phyloP scores from a whole-genome alignment of 2,888 invertebrate genomes.

The Drosophila phalerata region DNA sequence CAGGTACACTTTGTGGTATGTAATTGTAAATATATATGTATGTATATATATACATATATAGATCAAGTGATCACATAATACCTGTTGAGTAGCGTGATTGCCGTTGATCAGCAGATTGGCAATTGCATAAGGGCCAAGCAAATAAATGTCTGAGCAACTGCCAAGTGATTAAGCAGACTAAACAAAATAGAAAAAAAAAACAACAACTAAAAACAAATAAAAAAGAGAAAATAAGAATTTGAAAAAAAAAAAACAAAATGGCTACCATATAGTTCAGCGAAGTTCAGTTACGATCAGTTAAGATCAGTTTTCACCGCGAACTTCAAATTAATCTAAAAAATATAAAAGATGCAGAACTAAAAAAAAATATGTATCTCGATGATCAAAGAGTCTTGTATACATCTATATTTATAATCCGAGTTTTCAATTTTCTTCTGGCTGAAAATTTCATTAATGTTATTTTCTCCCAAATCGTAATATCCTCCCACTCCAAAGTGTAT shows the following conservation, averaged over 20 bases:
- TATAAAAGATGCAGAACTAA: not conserved
- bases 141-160: slow-evolving; percentile 39
- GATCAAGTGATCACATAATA: slow-evolving; percentile 49
- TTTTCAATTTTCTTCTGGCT: too few species aligned
- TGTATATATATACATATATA: not conserved
- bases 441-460: too few species aligned
- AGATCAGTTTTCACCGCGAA: not conserved
- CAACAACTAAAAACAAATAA: not conserved
- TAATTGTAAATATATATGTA: not conserved
- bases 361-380: not conserved
- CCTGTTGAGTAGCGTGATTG: slow-evolving; percentile 56
- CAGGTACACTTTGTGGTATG: not conserved
- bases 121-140: slow-evolving; percentile 54
- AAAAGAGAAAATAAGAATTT: not conserved
- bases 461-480: not conserved
- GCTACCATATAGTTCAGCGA: not conserved
- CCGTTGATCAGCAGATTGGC: slow-evolving; percentile 55
- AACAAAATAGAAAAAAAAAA: slow-evolving; percentile 18
- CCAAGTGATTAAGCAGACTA: slow-evolving; percentile 49
- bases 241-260: slow-evolving; percentile 14
- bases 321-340: not conserved
- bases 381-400: too few species aligned
- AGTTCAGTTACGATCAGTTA: not conserved
- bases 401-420: not conserved
- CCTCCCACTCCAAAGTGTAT: not conserved